Percentiles rank a stretch among this genome's conserved stretches.
Evolutionary conservation across 2,888 invertebrate genomes (phyloP).

Genomic region (Drosophila neoperkinsi): DNA sequence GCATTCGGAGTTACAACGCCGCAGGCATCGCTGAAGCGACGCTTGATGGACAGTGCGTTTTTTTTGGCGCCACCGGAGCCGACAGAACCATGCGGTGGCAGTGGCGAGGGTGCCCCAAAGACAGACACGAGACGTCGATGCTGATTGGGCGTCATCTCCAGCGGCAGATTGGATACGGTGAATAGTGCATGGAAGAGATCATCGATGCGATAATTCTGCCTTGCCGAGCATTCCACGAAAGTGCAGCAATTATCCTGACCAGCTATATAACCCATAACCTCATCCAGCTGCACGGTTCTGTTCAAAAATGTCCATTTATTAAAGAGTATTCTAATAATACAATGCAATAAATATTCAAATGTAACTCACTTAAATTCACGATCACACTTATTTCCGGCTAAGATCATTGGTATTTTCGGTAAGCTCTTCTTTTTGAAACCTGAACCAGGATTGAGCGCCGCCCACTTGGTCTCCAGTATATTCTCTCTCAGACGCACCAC

Average conservation of each 20-base stretch:
- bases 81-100: conserved; percentile 89
- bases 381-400: conserved; percentile 95
- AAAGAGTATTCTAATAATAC: neutral
- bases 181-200: conserved; percentile 94
- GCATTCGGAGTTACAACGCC: conserved; percentile 96
- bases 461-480: conserved; percentile 93
- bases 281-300: conserved; percentile 92
- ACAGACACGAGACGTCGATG: conserved; percentile 92
- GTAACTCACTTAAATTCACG: conserved; percentile 89
- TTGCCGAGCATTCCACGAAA: conserved; percentile 93
- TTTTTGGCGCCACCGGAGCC: conserved; percentile 88
- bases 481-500: conserved; percentile 92
- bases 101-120: conserved; percentile 91
- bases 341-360: neutral
- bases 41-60: conserved; percentile 92
- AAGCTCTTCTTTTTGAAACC: conserved; percentile 88
- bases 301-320: conserved; percentile 1
- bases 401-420: conserved; percentile 93
- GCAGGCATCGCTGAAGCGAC: conserved; percentile 93
- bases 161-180: conserved; percentile 91
- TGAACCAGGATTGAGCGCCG: conserved; percentile 88
- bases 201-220: conserved; percentile 92
- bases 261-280: conserved; percentile 91
- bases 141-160: conserved; percentile 95
- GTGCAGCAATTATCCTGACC: conserved; percentile 91